Evolutionary conservation across 2,797 vertebrate genomes (phyloP).

Genomic region (Alfaro cultratus): DNA sequence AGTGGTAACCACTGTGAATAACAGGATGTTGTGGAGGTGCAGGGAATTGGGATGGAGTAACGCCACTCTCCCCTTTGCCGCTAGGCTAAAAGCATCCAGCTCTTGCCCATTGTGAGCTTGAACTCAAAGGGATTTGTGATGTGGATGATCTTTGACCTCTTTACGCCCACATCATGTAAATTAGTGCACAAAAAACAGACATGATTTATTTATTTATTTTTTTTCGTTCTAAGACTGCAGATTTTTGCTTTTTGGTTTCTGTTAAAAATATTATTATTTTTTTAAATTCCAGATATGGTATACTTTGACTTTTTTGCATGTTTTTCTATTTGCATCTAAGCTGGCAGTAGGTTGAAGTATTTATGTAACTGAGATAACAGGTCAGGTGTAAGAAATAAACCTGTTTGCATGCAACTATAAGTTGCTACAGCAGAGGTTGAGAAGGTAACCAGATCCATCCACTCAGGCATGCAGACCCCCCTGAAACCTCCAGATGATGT

Average conservation of each 20-base stretch:
- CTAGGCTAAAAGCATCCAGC: slow-evolving; percentile 72
- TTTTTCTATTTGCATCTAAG: slow-evolving; percentile 9
- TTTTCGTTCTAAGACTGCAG: neutral
- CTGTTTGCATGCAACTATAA: slow-evolving; percentile 58
- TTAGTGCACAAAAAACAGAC: slow-evolving; percentile 73
- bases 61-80: slow-evolving; percentile 65
- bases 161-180: slow-evolving; percentile 86
- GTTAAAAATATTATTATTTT: neutral
- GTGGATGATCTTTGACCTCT: slow-evolving; percentile 85
- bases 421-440: slow-evolving; percentile 67
- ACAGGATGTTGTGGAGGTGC: slow-evolving; percentile 53
- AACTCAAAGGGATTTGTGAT: slow-evolving; percentile 83
- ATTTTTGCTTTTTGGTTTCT: slow-evolving; percentile 16
- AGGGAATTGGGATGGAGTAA: slow-evolving; percentile 54
- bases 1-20: slow-evolving; percentile 63
- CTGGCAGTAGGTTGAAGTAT: slow-evolving; percentile 17
- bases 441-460: slow-evolving; percentile 70
- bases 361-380: slow-evolving; percentile 12
- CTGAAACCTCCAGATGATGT: slow-evolving; percentile 49
- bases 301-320: neutral
- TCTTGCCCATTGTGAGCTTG: slow-evolving; percentile 69
- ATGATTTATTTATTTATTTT: slow-evolving; percentile 52
- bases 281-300: slow-evolving; percentile 12
- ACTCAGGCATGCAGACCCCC: slow-evolving; percentile 21
- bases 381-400: slow-evolving; percentile 35